phyloP scores from a whole-genome alignment of 2,113 vertebrate genomes.

The Geococcyx californianus region DNA sequence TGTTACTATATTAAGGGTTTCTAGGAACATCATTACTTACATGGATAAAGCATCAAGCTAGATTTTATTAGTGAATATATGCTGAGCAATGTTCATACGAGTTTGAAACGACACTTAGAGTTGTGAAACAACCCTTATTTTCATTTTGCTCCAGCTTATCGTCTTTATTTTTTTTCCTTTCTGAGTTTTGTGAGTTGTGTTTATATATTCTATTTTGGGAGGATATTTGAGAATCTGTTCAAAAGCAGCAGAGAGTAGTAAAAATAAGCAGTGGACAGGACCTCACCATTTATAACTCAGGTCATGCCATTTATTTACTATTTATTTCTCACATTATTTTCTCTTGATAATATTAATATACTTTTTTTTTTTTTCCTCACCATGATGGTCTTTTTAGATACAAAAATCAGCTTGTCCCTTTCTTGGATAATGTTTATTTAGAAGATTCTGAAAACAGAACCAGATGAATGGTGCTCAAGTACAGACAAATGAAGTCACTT shows the following conservation, averaged over 20 bases:
- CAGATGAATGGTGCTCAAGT: neutral
- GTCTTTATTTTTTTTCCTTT: neutral
- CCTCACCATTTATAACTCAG: slow-evolving; percentile 9
- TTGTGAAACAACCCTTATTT: neutral
- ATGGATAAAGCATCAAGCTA: neutral
- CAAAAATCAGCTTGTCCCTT: neutral
- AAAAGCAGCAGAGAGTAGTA: neutral
- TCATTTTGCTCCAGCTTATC: neutral
- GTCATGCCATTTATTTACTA: neutral
- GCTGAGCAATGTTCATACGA: neutral
- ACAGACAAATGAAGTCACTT: neutral
- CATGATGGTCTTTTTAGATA: neutral
- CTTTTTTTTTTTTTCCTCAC: neutral
- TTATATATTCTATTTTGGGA: slow-evolving; percentile 3
- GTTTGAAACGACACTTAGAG: neutral
- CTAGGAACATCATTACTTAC: neutral
- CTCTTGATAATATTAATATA: neutral
- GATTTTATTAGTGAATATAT: neutral
- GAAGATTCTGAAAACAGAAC: neutral
- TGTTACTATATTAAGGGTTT: neutral
- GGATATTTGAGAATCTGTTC: neutral
- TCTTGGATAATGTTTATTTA: neutral
- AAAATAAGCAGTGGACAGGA: slow-evolving; percentile 21
- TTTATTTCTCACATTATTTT: slow-evolving; percentile 8
- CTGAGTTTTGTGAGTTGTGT: neutral